Evolutionary conservation across 1,140 invertebrate genomes (phyloP), one percentile per base, ranked within the genome.

Genomic region (Apis cerana): DNA sequence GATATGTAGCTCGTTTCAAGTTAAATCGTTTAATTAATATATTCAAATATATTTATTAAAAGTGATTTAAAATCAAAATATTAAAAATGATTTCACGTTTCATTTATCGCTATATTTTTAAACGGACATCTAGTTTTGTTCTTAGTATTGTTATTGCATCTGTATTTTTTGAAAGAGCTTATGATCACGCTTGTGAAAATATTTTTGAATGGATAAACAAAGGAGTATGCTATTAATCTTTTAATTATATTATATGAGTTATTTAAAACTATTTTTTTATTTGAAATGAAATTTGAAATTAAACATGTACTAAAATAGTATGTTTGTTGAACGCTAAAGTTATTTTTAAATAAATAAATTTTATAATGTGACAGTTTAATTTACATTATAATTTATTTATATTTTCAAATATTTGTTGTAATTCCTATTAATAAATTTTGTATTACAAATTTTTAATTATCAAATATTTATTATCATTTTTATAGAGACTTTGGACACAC

Each of bases 141-240:
- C 64, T 89, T 19, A n/a, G 75, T 3, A 62, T 80, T 2, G 72
- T 88, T 23, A 33, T 88, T 19, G 64, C 65, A 2, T 52, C 81
- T 3, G 52, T 85, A 13, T 80, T 85, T 17, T 89, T 89, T 43
- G 88, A 89, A 23, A 75, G 72, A 59, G 72, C 80, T 27, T 88
- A 83, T 62, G 88, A 89, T 52, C 52, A 80, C 0, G 64, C 61
- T 23, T 86, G 84, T 27, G 76, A 86, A 27, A 58, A 48, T 12
- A 85, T 88, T 23, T 86, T 86, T 13, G 80, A 86, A 75, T 81
- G 67, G 64, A 48, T 86, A 21, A 89, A 89, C 58, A 27, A 85
- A 61, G 87, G 80, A 23, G 87, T 88, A 82, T 9, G 85, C 58
- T 15, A 17, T 11, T 10, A 50, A 75, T 75, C 19, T 59, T 74